Percentiles rank a stretch among this genome's conserved stretches.
Conservation (phyloP, 2,113 vertebrate genomes). For the Pimephales promelas region DNA sequence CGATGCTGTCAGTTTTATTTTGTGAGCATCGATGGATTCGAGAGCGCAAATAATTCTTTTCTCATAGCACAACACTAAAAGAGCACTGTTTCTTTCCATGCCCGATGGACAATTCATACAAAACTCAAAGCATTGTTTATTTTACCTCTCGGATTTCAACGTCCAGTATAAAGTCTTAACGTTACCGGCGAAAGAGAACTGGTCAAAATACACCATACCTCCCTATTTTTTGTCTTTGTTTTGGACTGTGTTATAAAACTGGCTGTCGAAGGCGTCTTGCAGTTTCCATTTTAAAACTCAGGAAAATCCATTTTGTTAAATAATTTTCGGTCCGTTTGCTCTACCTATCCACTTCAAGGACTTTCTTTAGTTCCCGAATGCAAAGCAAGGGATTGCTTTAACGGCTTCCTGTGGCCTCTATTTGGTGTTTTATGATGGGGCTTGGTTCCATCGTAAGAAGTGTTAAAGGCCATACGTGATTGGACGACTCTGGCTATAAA, state of each 20-base stretch:
- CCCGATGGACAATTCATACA: not conserved
- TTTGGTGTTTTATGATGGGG: not conserved
- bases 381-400: not conserved
- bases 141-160: constrained; percentile 25
- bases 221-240: constrained; percentile 10
- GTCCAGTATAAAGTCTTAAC: not conserved
- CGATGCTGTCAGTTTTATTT: not conserved
- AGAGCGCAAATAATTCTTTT: constrained; percentile 35
- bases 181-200: not conserved
- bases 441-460: constrained; percentile 8
- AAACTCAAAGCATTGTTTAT: not conserved
- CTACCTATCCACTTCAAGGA: constrained; percentile 18
- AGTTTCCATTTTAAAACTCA: constrained; percentile 41
- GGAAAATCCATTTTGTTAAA: constrained; percentile 47
- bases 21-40: not conserved
- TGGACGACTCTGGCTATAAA: not conserved
- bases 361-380: not conserved
- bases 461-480: constrained; percentile 10
- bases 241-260: constrained; percentile 6
- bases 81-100: constrained; percentile 23
- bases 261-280: not conserved
- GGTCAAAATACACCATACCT: not conserved
- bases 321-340: not conserved
- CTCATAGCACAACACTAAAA: constrained; percentile 26
- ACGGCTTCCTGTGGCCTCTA: not conserved